Conservation (phyloP, 2,797 vertebrate genomes). For the Gambusia yucatana region DNA sequence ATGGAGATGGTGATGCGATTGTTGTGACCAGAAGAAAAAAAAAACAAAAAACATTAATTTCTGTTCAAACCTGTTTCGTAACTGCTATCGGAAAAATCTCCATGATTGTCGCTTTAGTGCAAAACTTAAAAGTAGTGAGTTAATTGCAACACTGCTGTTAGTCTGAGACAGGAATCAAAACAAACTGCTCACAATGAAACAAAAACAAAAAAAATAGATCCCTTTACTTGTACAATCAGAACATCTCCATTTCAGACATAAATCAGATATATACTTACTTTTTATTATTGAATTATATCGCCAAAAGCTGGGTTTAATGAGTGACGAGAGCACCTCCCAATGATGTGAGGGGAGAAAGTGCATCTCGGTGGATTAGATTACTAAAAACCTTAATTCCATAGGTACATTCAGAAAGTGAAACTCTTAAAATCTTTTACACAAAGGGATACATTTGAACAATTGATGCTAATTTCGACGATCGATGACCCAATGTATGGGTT, state of each 20-base stretch:
- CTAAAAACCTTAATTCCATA: background rate
- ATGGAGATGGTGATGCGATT: constrained; percentile 7
- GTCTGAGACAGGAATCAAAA: constrained; percentile 19
- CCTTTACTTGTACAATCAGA: background rate
- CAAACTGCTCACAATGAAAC: background rate
- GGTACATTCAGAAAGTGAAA: background rate
- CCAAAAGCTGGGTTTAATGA: background rate
- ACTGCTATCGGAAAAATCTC: constrained; percentile 14
- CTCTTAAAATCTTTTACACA: background rate
- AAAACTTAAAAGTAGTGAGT: constrained; percentile 36
- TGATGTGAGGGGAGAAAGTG: background rate
- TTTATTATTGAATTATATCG: background rate
- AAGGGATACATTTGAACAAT: background rate
- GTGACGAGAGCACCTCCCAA: background rate
- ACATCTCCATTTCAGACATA: background rate
- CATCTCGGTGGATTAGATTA: background rate
- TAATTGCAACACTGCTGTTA: constrained; percentile 19
- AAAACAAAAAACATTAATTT: constrained; percentile 11
- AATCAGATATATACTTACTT: background rate
- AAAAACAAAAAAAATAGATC: background rate
- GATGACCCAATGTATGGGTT: too few species aligned
- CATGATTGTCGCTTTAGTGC: constrained; percentile 61
- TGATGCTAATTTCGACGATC: background rate
- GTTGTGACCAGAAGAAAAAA: constrained; percentile 16
- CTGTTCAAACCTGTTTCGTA: constrained; percentile 17